Percentiles rank a stretch among this genome's conserved stretches.
Evolutionary conservation across 2,888 invertebrate species (phyloP).

Genomic region (Dioctria rufipes): DNA sequence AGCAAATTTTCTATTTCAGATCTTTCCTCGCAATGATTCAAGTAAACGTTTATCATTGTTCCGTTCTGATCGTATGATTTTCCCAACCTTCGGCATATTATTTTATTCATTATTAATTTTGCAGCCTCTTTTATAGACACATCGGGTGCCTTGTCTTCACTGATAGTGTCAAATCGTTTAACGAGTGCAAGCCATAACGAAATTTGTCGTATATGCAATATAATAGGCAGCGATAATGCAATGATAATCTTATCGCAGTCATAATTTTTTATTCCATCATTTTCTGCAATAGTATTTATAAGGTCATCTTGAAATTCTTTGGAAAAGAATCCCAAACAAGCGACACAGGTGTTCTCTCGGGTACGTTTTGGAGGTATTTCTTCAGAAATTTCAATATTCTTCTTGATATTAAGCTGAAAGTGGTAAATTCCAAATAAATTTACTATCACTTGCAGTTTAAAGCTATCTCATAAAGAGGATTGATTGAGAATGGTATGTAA

Average conservation of each 20-base stretch:
- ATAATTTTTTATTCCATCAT: constrained; percentile 74
- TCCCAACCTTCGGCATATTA: constrained; percentile 73
- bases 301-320: constrained; percentile 73
- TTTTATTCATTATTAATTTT: constrained; percentile 80
- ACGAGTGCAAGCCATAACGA: constrained; percentile 76
- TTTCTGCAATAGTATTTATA: constrained; percentile 73
- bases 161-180: constrained; percentile 73
- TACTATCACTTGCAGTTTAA: no score
- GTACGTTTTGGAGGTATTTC: background rate
- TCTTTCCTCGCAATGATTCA: constrained; percentile 73
- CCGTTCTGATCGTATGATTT: constrained; percentile 75
- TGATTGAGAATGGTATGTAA: no score
- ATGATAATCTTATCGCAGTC: constrained; percentile 79
- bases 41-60: constrained; percentile 69
- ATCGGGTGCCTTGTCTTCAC: constrained; percentile 67
- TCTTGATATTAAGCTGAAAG: background rate
- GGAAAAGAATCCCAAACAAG: constrained; percentile 83
- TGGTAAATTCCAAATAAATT: background rate
- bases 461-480: no score
- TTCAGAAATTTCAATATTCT: background rate
- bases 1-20: constrained; percentile 74
- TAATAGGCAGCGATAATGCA: constrained; percentile 81
- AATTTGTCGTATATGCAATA: constrained; percentile 78
- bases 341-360: constrained; percentile 73
- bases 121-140: constrained; percentile 84